Evolutionary conservation across 1,140 invertebrate genomes (phyloP), one percentile per base, ranked within the genome.

Genomic region (Cotesia glomerata): DNA sequence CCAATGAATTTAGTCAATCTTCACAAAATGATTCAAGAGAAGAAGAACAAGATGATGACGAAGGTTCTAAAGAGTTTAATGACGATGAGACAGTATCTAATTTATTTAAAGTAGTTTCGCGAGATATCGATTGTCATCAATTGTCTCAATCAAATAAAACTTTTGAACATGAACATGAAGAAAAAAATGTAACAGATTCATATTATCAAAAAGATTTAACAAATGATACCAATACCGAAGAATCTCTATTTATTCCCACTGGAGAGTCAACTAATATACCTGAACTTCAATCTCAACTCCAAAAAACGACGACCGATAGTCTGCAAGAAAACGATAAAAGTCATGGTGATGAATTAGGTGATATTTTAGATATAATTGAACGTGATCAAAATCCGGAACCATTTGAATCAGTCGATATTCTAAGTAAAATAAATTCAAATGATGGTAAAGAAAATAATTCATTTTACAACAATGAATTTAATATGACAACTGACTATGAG

Each of bases 231-330:
- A 77, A 76, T 32, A 64, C 80, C 9, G 76, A 79, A 5, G 74
- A 81, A 14, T 79, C 75, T 1, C 67, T 69, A 16, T 81, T 85
- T 74, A 52, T 84, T 72, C 79, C 82, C 0, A 74, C 75, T 65
- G 74, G 74, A 3, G 81, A 85, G 76, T 84, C 82, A 13, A 80
- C 77, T 0, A 80, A 78, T 70, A 74, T 81, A 8, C 75, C 78
- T 13, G 73, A 76, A 35, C 68, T 64, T 14, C 54, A 74, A 63
- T 70, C 65, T 16, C 14, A 64, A 34, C 14, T 77, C 51, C 54
- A 77, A 13, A 71, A 81, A 1, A 71, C 67, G 1, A 26, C 74
- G 34, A 14, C 45, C 8, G 71, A 71, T 52, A 49, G 4, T n/a
- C 39, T 26, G 5, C 5, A 34, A 14, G 16, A 58, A 35, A 5